Evolutionary conservation across 2,888 invertebrate genomes (phyloP).

Genomic region (Gnatocerus cornutus): DNA sequence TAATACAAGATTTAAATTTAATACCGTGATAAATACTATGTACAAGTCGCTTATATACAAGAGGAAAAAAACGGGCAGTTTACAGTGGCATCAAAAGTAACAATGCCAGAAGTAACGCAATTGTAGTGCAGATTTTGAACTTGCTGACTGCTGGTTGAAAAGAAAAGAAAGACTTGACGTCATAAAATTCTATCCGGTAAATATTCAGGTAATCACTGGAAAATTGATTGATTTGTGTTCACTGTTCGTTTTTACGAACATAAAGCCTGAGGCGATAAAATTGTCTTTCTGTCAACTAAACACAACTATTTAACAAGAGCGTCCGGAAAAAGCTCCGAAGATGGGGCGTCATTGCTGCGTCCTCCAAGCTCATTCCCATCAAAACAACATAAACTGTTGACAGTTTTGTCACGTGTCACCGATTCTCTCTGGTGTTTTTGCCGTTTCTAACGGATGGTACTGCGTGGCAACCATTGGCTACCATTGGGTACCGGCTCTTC

Average conservation of each 20-base stretch:
- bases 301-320: conserved; percentile 65
- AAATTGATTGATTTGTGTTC: conserved; percentile 70
- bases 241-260: conserved; percentile 68
- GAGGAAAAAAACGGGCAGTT: conserved; percentile 64
- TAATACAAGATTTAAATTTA: conserved; percentile 57
- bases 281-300: conserved; percentile 69
- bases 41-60: conserved; percentile 55
- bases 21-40: conserved; percentile 63
- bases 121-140: conserved; percentile 70
- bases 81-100: conserved; percentile 67
- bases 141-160: conserved; percentile 70
- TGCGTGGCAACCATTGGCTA: conserved; percentile 58
- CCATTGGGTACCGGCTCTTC: conserved; percentile 61
- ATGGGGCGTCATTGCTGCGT: conserved; percentile 63
- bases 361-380: conserved; percentile 64
- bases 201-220: conserved; percentile 70
- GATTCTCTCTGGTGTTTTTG: conserved; percentile 65
- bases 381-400: conserved; percentile 67
- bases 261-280: conserved; percentile 67
- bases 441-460: conserved; percentile 58
- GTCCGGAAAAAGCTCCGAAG: conserved; percentile 63
- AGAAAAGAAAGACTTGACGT: conserved; percentile 68
- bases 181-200: conserved; percentile 67
- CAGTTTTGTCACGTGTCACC: conserved; percentile 68
- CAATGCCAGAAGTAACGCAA: conserved; percentile 64